phyloP scores from a whole-genome alignment of 2,888 invertebrate genomes.

The Netelia virgata region DNA sequence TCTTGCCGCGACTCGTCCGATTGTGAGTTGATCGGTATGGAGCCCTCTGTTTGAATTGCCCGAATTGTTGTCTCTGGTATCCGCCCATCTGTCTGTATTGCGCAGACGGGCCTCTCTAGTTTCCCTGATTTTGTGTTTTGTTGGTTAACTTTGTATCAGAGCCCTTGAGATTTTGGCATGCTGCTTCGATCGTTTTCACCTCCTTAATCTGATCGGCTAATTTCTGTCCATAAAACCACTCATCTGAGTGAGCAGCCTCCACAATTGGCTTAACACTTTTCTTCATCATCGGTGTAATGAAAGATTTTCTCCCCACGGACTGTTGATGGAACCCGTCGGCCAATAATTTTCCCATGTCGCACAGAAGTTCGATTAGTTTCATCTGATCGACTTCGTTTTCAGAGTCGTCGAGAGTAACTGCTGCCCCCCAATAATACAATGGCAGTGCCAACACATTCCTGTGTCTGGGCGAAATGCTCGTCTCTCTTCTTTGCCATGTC shows the following conservation, averaged over 20 bases:
- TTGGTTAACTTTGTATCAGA: not conserved
- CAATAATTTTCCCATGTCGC: slow-evolving; percentile 56
- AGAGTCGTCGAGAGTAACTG: slow-evolving; percentile 46
- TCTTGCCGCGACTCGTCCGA: slow-evolving; percentile 47
- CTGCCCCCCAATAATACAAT: slow-evolving; percentile 52
- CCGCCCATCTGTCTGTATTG: slow-evolving; percentile 59
- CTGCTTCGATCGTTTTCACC: slow-evolving; percentile 19
- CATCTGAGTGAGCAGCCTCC: slow-evolving; percentile 36
- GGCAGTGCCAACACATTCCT: slow-evolving; percentile 57
- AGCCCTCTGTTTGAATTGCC: slow-evolving; percentile 49
- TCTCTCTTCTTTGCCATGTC: slow-evolving; percentile 56
- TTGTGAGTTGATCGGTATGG: slow-evolving; percentile 44
- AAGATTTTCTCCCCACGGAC: slow-evolving; percentile 27
- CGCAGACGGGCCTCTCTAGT: slow-evolving; percentile 58
- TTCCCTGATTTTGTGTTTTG: slow-evolving; percentile 30
- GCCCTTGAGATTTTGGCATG: not conserved
- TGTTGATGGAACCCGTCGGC: slow-evolving; percentile 51
- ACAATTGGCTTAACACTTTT: slow-evolving; percentile 40
- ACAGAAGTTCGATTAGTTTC: slow-evolving; percentile 33
- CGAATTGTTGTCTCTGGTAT: slow-evolving; percentile 51
- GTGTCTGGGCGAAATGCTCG: slow-evolving; percentile 57
- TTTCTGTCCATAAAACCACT: slow-evolving; percentile 57
- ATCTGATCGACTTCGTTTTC: slow-evolving; percentile 51
- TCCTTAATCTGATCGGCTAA: slow-evolving; percentile 59
- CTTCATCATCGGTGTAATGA: slow-evolving; percentile 53